Conservation (phyloP, 2,113 vertebrate species). For the Salvelinus alpinus region DNA sequence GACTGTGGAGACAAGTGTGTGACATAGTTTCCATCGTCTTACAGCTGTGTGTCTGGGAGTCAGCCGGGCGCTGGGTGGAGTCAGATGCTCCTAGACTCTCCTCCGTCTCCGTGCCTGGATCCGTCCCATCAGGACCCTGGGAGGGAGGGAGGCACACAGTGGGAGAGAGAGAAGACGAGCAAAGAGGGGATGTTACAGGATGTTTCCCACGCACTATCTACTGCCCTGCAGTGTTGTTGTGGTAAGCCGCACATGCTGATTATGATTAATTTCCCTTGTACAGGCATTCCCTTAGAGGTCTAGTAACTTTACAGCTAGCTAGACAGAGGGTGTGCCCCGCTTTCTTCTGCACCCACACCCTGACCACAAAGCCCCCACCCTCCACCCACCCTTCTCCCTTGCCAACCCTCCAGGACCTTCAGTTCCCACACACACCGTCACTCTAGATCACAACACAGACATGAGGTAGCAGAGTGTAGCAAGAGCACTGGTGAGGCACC, state of each 20-base stretch:
- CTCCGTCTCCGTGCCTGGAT: constrained; percentile 93
- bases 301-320: background rate
- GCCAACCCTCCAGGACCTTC: background rate
- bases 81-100: constrained; percentile 90
- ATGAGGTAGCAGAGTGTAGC: background rate
- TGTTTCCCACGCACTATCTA: constrained; percentile 26
- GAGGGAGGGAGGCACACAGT: constrained; percentile 10
- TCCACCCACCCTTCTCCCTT: background rate
- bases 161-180: background rate
- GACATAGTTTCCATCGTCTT: constrained; percentile 67
- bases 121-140: constrained; percentile 89
- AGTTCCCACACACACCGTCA: background rate
- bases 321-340: background rate
- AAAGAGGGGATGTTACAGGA: background rate
- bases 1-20: constrained; percentile 25
- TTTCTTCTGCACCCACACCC: background rate
- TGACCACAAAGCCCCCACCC: background rate
- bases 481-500: constrained; percentile 33
- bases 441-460: background rate
- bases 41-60: constrained; percentile 88
- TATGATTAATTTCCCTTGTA: constrained; percentile 32
- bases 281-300: background rate
- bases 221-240: constrained; percentile 15
- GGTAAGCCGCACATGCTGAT: background rate
- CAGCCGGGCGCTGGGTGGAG: constrained; percentile 87